Evolutionary conservation across 1,140 invertebrate species (phyloP).

Genomic region (Drosophila nannoptera): DNA sequence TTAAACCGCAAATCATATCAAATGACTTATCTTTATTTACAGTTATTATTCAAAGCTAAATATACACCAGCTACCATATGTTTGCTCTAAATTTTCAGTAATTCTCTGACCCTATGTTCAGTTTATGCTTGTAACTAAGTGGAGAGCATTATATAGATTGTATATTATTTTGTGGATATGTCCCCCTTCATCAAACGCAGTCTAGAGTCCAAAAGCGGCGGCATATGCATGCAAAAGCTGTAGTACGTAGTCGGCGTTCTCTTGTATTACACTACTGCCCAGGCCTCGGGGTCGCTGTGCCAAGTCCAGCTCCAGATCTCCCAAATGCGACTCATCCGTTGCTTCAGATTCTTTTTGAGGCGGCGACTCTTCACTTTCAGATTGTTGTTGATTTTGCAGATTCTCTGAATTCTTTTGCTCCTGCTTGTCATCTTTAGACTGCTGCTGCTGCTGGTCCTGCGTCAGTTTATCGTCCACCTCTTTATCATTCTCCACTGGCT

Average conservation of each 20-base stretch:
- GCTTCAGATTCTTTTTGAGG: conserved; percentile 15
- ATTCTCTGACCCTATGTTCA: not conserved
- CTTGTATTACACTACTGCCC: conserved; percentile 63
- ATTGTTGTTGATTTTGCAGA: not conserved
- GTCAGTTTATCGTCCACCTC: conserved; percentile 3
- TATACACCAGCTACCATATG: conserved; percentile 32
- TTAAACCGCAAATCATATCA: conserved; percentile 66
- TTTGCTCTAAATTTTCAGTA: conserved; percentile 33
- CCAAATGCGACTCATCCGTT: conserved; percentile 18
- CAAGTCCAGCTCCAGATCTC: conserved; percentile 50
- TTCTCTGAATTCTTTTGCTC: not conserved
- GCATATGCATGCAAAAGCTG: conserved; percentile 65
- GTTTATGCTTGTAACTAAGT: too few relatives aligned
- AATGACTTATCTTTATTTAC: conserved; percentile 69
- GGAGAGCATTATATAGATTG: too few relatives aligned
- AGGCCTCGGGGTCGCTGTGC: conserved; percentile 56
- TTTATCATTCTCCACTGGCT: conserved; percentile 1
- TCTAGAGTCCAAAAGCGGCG: conserved; percentile 60
- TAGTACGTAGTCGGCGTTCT: conserved; percentile 65
- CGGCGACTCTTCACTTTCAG: conserved; percentile 4
- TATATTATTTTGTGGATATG: conserved; percentile 29
- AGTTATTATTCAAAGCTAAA: conserved; percentile 40
- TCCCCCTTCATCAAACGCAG: conserved; percentile 3
- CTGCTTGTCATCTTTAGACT: not conserved
- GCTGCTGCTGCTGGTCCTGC: not conserved